phyloP scores from a whole-genome alignment of 2,113 vertebrate species.

The human region DNA sequence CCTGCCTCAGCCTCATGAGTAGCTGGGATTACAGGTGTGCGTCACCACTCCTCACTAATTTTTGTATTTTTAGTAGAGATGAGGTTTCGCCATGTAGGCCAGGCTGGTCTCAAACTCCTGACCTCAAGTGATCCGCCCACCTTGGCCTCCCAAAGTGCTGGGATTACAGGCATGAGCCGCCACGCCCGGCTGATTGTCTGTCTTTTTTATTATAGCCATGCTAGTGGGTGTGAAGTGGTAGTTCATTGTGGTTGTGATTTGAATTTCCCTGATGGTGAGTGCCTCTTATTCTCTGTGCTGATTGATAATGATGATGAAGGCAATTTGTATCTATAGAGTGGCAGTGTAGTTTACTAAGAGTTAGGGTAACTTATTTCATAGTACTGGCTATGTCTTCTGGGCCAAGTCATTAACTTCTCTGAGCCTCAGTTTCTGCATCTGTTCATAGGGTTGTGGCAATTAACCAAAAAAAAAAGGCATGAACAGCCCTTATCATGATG shows the following conservation, averaged over 20 bases:
- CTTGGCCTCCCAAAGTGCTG: too few relatives aligned
- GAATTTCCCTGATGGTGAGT: background rate
- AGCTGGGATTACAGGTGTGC: too few relatives aligned
- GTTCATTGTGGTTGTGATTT: background rate
- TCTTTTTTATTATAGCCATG: background rate
- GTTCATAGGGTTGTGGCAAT: background rate
- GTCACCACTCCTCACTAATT: too few relatives aligned
- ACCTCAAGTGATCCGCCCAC: too few relatives aligned
- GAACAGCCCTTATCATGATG: background rate
- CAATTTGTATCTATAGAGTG: background rate
- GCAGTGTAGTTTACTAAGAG: background rate
- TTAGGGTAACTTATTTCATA: background rate
- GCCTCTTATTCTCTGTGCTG: background rate
- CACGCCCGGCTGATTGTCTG: fast-evolving
- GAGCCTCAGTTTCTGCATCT: background rate
- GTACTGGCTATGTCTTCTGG: background rate
- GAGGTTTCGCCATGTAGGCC: too few relatives aligned
- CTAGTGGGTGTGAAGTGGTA: background rate
- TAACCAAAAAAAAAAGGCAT: background rate
- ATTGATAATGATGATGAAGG: background rate
- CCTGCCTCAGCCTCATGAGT: too few relatives aligned
- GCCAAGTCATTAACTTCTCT: background rate
- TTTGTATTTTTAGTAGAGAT: too few relatives aligned
- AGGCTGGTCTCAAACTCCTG: too few relatives aligned
- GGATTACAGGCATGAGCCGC: too few relatives aligned